Base-by-base conservation (phyloP, 2,797 vertebrate species). In the Tragelaphus eurycerus region DNA sequence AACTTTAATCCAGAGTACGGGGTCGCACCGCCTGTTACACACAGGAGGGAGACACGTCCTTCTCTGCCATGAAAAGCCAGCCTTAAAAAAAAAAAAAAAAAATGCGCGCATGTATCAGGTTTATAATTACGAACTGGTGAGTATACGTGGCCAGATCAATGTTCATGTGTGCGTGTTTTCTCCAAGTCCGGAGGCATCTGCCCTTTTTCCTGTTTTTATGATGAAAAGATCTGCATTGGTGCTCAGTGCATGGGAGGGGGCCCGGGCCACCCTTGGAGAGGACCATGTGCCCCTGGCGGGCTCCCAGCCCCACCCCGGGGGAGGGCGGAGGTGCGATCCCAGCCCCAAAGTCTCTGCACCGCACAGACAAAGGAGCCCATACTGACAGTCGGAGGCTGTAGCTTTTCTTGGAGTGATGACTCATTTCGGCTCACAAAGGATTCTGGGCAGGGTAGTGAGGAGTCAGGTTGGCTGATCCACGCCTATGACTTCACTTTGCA, bases 401-500 rank as follows among this genome's bases (percentile, higher is more conserved):
- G 98, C 98, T 98, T 98, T 98, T 98, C 98, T 98, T 97, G 97
- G 98, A 98, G 98, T 97, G 98, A 98, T 99, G 98, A 99, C 98
- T 99, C 98, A 99, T 99, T 98, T 98, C 97, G 88, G 98, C 98
- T 98, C 98, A 98, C 98, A 99, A 98, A 99, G 98, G 98, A 99
- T 98, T 99, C 98, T 99, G 98, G 98, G 98, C 98, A 98, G 98
- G 98, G 98, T 98, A 98, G 98, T 98, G 98, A 98, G 98, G 98
- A 98, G 98, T 98, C 98, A 99, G 98, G 98, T 98, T 98, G 98
- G 98, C 98, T 98, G 98, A 98, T 98, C 98, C 97, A 62, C 98
- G 98, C 98, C 98, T 98, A 93, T 98, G 98, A 98, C 98, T 99
- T 99, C 99, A 98, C 98, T 99, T 98, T 98, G 98, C 98, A 98